Conservation (phyloP, 2,113 vertebrate genomes). For the Gorsachius goisagi region DNA sequence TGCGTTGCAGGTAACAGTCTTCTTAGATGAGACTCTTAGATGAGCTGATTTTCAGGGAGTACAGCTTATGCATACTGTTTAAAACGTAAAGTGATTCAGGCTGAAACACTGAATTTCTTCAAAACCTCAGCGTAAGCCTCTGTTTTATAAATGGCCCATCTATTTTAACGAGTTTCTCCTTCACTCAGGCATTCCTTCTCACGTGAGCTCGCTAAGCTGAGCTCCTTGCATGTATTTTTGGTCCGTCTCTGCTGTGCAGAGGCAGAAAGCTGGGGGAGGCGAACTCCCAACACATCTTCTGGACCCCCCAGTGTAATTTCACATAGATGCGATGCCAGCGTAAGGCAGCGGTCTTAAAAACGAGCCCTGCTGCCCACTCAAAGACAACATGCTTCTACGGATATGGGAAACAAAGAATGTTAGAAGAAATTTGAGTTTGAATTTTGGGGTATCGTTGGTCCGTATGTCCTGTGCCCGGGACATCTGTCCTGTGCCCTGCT, state of each 20-base stretch:
- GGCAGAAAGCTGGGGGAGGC: background rate
- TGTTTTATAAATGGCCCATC: background rate
- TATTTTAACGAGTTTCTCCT: background rate
- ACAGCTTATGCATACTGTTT: background rate
- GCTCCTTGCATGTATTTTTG: background rate
- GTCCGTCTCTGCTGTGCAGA: background rate
- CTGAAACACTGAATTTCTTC: background rate
- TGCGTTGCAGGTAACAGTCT: background rate
- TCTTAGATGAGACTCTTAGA: background rate
- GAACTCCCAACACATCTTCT: background rate
- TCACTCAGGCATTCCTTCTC: background rate
- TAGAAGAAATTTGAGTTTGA: background rate
- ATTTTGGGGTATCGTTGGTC: background rate
- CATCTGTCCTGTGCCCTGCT: background rate
- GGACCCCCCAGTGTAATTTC: background rate
- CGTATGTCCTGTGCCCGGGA: accelerated
- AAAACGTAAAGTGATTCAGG: background rate
- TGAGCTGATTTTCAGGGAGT: background rate
- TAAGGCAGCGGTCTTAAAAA: background rate
- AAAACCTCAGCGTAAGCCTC: background rate
- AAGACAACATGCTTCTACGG: background rate
- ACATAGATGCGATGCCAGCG: background rate
- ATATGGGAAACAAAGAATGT: background rate
- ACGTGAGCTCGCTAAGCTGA: background rate
- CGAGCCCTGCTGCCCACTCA: background rate